phyloP scores from a whole-genome alignment of 2,113 vertebrate species.

The Ailurus styani region DNA sequence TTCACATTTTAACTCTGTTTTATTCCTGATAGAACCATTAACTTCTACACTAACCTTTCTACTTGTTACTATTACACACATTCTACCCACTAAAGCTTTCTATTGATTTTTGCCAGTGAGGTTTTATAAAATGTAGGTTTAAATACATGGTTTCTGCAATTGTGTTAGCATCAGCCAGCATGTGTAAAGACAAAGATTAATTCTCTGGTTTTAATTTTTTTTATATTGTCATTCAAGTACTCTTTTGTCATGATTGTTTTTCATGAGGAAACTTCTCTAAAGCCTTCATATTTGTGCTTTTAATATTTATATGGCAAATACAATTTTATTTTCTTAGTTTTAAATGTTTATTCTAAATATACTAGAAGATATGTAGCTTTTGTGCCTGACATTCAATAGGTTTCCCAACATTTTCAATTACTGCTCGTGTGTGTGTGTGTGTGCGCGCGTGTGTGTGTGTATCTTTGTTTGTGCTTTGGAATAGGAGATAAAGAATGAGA shows the following conservation, averaged over 20 bases:
- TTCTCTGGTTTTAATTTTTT: conserved; percentile 63
- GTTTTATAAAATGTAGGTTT: conserved; percentile 82
- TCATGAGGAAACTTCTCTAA: neutral
- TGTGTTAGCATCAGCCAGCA: conserved; percentile 62
- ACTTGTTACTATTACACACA: conserved; percentile 91
- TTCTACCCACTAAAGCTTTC: conserved; percentile 90
- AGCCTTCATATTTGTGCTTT: neutral
- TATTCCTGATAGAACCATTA: conserved; percentile 96
- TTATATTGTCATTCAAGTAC: conserved; percentile 41
- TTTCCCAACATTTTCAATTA: neutral
- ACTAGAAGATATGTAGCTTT: neutral
- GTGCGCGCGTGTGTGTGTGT: neutral
- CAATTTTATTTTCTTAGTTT: neutral
- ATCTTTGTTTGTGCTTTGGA: neutral
- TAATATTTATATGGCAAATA: neutral
- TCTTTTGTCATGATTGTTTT: conserved; percentile 21
- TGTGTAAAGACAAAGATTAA: conserved; percentile 76
- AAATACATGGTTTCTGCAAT: conserved; percentile 70
- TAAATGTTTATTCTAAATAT: neutral
- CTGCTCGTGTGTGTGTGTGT: neutral
- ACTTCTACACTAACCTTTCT: conserved; percentile 92
- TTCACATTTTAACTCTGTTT: conserved; percentile 92
- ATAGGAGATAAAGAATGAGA: neutral
- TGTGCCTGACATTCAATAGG: neutral
- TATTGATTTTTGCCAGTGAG: conserved; percentile 88